Percentiles rank a stretch among this genome's conserved stretches.
Evolutionary conservation across 2,888 invertebrate genomes (phyloP).

Genomic region (Euproctis similis): DNA sequence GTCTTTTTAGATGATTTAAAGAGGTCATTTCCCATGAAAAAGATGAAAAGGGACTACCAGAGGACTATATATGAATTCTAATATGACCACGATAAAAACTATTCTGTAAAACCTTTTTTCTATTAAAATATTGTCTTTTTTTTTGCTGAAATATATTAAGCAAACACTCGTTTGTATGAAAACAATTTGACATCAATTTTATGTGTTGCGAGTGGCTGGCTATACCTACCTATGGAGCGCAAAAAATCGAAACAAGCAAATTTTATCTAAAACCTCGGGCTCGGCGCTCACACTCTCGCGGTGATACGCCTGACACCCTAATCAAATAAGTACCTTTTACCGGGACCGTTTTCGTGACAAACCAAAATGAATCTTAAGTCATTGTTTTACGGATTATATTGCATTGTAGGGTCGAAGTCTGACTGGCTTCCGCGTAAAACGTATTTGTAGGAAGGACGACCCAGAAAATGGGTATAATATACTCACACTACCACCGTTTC

Average conservation of each 20-base stretch:
- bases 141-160: too few species aligned
- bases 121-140: conserved; percentile 4
- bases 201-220: conserved; percentile 31
- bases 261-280: conserved; percentile 71
- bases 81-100: conserved; percentile 45
- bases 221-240: too few species aligned
- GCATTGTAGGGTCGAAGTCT: conserved; percentile 27
- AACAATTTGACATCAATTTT: conserved; percentile 46
- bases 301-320: conserved; percentile 76
- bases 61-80: conserved; percentile 62
- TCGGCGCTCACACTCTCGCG: conserved; percentile 67
- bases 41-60: conserved; percentile 53
- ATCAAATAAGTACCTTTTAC: conserved; percentile 76
- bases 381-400: conserved; percentile 36
- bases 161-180: conserved; percentile 20
- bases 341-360: conserved; percentile 33
- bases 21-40: conserved; percentile 55
- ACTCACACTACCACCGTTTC: conserved; percentile 71
- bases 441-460: conserved; percentile 77
- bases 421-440: conserved; percentile 75
- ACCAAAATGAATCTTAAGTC: conserved; percentile 31
- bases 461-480: conserved; percentile 76
- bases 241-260: conserved; percentile 71
- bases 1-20: conserved; percentile 61
- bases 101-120: conserved; percentile 24